phyloP scores from a whole-genome alignment of 2,113 vertebrate species.

The Sorex araneus region DNA sequence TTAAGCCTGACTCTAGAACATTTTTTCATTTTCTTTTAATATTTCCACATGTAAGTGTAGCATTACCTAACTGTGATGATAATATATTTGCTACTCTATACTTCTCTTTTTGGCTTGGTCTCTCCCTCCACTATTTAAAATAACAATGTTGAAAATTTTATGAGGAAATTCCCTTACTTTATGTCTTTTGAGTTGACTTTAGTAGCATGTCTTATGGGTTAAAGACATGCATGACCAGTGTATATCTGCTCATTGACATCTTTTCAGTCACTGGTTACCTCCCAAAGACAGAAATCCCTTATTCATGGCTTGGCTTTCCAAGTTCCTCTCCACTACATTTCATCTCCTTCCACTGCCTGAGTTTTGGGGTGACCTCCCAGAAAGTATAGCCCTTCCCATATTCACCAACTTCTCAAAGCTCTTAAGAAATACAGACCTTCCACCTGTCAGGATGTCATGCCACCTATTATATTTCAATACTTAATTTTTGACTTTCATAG shows the following conservation, averaged over 20 bases:
- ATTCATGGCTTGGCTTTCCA: background rate
- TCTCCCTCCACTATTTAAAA: conserved; percentile 3
- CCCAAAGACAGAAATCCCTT: background rate
- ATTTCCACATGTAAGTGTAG: background rate
- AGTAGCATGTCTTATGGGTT: background rate
- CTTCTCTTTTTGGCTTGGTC: background rate
- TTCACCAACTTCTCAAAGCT: conserved; percentile 48
- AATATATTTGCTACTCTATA: background rate
- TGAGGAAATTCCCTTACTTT: conserved; percentile 47
- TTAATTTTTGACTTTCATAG: conserved; percentile 61
- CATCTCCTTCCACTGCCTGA: background rate
- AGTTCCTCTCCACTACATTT: background rate
- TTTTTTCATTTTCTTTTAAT: conserved; percentile 55
- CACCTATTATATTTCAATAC: conserved; percentile 25
- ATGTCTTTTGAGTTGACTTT: background rate
- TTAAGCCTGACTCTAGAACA: conserved; percentile 41
- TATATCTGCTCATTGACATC: background rate
- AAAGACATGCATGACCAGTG: background rate
- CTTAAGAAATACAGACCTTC: conserved; percentile 54
- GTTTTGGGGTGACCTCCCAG: background rate
- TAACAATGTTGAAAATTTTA: background rate
- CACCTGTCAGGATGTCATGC: background rate
- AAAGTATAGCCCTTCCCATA: background rate
- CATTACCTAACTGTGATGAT: background rate
- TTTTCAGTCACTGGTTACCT: conserved; percentile 20